Conservation (phyloP, 2,888 invertebrate genomes). For the Willowsia nigromaculata region DNA sequence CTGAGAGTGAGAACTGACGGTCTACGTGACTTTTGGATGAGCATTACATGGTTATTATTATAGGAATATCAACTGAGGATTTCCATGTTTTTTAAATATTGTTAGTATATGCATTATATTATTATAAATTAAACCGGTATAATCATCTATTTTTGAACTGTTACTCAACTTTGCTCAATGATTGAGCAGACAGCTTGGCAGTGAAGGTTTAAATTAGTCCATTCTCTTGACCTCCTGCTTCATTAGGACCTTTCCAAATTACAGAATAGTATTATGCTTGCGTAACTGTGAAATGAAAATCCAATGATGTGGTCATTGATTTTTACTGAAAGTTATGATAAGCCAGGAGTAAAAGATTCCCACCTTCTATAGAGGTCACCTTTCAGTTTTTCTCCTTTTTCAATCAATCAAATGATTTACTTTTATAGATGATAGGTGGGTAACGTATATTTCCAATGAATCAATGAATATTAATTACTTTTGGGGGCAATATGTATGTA, state of each 20-base stretch:
- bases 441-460: no score
- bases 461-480: no score
- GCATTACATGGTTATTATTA: no score
- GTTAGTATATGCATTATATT: no score
- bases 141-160: not conserved
- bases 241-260: not conserved
- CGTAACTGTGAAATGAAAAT: not conserved
- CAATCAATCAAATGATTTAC: not conserved
- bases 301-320: not conserved
- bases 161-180: not conserved
- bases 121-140: no score
- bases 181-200: conserved; percentile 52
- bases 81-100: no score
- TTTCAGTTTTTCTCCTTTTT: not conserved
- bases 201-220: conserved; percentile 37
- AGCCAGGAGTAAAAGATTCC: not conserved
- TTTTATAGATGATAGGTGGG: no score
- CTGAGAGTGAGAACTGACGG: no score
- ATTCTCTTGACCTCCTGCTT: not conserved
- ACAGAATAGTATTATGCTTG: not conserved
- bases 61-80: no score
- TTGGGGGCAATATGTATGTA: no score
- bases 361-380: not conserved
- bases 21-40: no score
- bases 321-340: not conserved